phyloP scores from a whole-genome alignment of 2,888 invertebrate species.

The Helobdella robusta region DNA sequence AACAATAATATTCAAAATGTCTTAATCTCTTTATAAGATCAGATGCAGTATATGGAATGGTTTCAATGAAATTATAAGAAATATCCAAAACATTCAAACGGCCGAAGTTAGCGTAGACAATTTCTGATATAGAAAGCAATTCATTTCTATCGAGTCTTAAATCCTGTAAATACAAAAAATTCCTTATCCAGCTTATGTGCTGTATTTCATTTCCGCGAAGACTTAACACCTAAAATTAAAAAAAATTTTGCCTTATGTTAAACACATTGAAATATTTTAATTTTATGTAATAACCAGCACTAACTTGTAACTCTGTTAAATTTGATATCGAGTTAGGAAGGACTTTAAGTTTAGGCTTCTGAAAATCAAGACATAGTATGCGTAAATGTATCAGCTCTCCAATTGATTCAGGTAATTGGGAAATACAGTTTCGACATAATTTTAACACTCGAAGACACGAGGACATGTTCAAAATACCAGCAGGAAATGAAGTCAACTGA shows the following conservation, averaged over 20 bases:
- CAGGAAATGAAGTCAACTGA: constrained; percentile 1
- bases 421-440: constrained; percentile 4
- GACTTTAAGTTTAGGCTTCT: constrained; percentile 15
- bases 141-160: constrained; percentile 15
- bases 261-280: neutral
- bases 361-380: constrained; percentile 20
- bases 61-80: constrained; percentile 22
- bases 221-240: constrained; percentile 13
- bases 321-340: constrained; percentile 8
- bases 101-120: neutral
- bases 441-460: constrained; percentile 5
- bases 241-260: neutral
- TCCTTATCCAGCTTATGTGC: constrained; percentile 14
- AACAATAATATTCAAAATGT: constrained; percentile 22
- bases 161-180: constrained; percentile 18
- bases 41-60: constrained; percentile 1
- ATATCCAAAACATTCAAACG: constrained; percentile 18
- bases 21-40: constrained; percentile 8
- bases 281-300: neutral
- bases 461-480: constrained; percentile 5
- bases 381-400: constrained; percentile 2
- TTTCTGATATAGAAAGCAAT: constrained; percentile 10
- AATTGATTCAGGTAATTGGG: constrained; percentile 2
- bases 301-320: constrained; percentile 20
- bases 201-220: constrained; percentile 22